Evolutionary conservation across 1,140 invertebrate species (phyloP).

Genomic region (Fopius arisanus): DNA sequence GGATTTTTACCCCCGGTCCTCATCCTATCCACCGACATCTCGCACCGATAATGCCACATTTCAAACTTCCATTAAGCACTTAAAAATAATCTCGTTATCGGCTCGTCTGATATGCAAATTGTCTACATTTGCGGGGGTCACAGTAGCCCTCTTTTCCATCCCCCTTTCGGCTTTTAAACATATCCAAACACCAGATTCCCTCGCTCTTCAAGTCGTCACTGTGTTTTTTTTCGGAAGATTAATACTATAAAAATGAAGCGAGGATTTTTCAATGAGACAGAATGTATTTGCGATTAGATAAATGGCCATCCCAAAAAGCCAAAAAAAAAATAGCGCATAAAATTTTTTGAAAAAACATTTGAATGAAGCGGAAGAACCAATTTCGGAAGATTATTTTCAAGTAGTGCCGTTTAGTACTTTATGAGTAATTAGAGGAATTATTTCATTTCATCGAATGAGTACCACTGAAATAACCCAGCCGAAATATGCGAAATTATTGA

Average conservation of each 20-base stretch:
- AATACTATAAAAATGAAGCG: too few species aligned
- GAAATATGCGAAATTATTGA: slow-evolving; percentile 41
- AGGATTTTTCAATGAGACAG: too few species aligned
- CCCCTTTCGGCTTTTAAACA: neutral
- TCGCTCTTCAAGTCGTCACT: neutral
- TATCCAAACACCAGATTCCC: neutral
- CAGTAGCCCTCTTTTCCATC: neutral
- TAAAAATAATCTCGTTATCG: slow-evolving; percentile 54
- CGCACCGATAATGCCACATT: slow-evolving; percentile 50
- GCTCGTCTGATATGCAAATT: slow-evolving; percentile 48
- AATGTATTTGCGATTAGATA: too few species aligned
- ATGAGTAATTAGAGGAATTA: too few species aligned
- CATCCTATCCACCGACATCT: slow-evolving; percentile 27
- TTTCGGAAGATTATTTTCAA: too few species aligned
- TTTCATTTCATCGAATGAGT: neutral
- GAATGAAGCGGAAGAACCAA: too few species aligned
- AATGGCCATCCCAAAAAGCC: too few species aligned
- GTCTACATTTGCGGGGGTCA: slow-evolving; percentile 27
- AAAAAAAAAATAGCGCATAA: too few species aligned
- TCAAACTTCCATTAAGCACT: slow-evolving; percentile 58
- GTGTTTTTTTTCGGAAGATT: neutral
- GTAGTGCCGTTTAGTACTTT: too few species aligned
- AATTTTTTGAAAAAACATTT: too few species aligned
- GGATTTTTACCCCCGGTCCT: neutral
- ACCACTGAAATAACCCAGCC: neutral